Percentiles rank a stretch among this genome's conserved stretches.
Evolutionary conservation across 2,797 vertebrate species (phyloP).

Genomic region (Sebastes trivittatus): DNA sequence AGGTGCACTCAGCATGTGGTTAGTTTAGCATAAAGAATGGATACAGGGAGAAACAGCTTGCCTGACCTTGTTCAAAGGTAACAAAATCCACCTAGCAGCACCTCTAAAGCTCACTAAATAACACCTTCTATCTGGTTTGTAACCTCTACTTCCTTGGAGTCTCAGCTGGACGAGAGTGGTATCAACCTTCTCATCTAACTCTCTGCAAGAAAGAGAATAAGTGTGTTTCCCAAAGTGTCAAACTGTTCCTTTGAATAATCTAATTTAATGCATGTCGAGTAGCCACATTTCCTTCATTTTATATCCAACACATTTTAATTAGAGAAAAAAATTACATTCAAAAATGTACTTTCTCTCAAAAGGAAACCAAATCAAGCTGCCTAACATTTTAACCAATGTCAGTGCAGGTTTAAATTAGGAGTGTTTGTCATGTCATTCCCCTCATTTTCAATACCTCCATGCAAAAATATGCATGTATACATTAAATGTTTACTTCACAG

Average conservation of each 20-base stretch:
- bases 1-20: too few relatives aligned
- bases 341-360: neutral
- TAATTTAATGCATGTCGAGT: neutral
- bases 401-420: neutral
- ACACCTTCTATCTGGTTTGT: neutral
- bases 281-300: neutral
- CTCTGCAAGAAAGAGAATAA: too few relatives aligned
- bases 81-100: too few relatives aligned
- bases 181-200: too few relatives aligned
- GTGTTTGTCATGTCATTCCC: neutral
- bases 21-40: too few relatives aligned
- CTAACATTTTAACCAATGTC: neutral
- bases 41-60: too few relatives aligned
- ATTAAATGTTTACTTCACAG: neutral
- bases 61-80: too few relatives aligned
- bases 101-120: too few relatives aligned
- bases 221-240: too few relatives aligned
- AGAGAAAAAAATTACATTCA: neutral
- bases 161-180: too few relatives aligned
- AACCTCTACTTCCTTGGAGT: neutral
- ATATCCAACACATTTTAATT: neutral
- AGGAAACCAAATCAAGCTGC: neutral
- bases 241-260: neutral
- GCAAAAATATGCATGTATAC: neutral
- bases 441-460: neutral